These are phyloP conservation scores for Phymastichus coffea DNA, from an alignment of 1,140 invertebrate genomes.

Conservation along the genomic window DNA sequence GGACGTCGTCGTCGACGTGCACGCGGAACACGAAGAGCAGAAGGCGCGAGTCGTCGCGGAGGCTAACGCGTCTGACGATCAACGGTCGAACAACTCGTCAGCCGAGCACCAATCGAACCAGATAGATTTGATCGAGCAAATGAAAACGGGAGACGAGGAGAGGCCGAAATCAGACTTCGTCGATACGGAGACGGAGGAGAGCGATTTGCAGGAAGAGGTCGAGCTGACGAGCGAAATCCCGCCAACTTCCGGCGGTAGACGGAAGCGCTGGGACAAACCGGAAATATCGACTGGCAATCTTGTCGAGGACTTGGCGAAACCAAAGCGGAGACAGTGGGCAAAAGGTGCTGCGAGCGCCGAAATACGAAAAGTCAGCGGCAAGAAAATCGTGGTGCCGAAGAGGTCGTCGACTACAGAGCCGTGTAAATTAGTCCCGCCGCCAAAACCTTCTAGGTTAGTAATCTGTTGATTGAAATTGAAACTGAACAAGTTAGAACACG, in stretches of 20 bases:
- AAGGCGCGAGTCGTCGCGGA: background rate
- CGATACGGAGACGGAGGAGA: background rate
- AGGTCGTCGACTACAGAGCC: slow-evolving; percentile 1
- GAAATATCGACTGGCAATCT: slow-evolving; percentile 15
- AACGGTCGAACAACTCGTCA: slow-evolving; percentile 9
- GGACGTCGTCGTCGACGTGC: slow-evolving; percentile 46
- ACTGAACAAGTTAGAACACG: too few species aligned
- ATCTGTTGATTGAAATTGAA: too few species aligned
- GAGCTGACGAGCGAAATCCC: slow-evolving; percentile 13
- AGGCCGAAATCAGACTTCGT: background rate
- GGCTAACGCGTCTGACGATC: background rate
- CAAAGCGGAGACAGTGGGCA: slow-evolving; percentile 30
- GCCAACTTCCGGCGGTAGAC: slow-evolving; percentile 25
- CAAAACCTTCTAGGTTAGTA: too few species aligned
- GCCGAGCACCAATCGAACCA: background rate
- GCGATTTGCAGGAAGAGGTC: background rate
- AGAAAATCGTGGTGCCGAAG: background rate
- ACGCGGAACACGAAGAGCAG: slow-evolving; percentile 21
- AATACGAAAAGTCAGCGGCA: background rate
- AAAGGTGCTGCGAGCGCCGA: slow-evolving; percentile 14
- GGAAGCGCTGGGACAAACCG: slow-evolving; percentile 25
- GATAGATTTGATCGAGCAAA: too few species aligned
- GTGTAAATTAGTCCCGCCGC: background rate
- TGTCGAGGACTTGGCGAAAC: slow-evolving; percentile 31
- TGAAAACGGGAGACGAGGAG: background rate